phyloP scores from a whole-genome alignment of 2,888 invertebrate genomes.

The Anaspis maculata region DNA sequence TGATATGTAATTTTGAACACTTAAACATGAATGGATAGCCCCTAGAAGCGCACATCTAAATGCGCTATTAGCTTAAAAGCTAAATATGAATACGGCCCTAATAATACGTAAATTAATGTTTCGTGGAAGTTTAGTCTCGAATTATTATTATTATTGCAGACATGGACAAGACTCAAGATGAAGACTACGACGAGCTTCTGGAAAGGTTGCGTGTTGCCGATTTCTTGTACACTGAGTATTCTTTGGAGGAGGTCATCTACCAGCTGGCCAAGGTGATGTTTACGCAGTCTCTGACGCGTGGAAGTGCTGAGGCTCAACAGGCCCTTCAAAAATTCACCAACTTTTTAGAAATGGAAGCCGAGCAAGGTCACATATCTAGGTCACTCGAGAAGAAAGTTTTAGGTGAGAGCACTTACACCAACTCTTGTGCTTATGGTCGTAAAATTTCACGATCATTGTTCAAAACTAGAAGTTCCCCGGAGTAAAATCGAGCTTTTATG shows the following conservation, averaged over 20 bases:
- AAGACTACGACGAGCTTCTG: slow-evolving; percentile 60
- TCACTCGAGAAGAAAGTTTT: slow-evolving; percentile 70
- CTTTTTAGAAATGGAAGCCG: slow-evolving; percentile 65
- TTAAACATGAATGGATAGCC: too few species aligned
- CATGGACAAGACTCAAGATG: slow-evolving; percentile 19
- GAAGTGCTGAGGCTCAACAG: slow-evolving; percentile 61
- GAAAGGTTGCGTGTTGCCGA: slow-evolving; percentile 63
- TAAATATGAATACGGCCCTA: too few species aligned
- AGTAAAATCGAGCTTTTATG: too few species aligned
- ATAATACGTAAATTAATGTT: too few species aligned
- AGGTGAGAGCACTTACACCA: slow-evolving; percentile 49
- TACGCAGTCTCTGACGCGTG: slow-evolving; percentile 62
- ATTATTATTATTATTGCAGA: slow-evolving; percentile 9
- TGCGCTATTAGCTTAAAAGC: too few species aligned
- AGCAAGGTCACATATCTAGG: slow-evolving; percentile 63
- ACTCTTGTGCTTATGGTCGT: neutral
- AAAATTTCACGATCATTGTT: too few species aligned
- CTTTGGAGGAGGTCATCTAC: slow-evolving; percentile 71
- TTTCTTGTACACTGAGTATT: slow-evolving; percentile 65
- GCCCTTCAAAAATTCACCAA: slow-evolving; percentile 66
- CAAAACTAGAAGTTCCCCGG: too few species aligned
- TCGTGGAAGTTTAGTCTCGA: too few species aligned
- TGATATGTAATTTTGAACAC: too few species aligned
- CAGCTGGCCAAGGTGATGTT: slow-evolving; percentile 77
- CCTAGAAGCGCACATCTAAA: too few species aligned